Percentiles rank a stretch among this genome's conserved stretches.
phyloP scores from a whole-genome alignment of 2,888 invertebrate species.

The Ophioninae sp. region DNA sequence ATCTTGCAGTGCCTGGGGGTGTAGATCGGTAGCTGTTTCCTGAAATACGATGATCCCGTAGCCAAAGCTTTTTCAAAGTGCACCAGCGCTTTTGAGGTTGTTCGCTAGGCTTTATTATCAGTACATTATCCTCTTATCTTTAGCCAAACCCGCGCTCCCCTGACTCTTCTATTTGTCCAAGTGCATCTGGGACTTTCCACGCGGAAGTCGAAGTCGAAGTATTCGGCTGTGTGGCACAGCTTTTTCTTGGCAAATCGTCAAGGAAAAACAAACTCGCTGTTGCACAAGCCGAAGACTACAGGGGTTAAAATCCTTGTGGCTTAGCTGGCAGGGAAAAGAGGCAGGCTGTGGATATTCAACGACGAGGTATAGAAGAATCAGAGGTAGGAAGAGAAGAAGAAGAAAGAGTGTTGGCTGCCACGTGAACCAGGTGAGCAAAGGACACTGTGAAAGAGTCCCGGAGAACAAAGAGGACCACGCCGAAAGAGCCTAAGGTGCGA shows the following conservation, averaged over 20 bases:
- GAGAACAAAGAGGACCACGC: slow-evolving; percentile 49
- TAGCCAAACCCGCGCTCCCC: slow-evolving; percentile 24
- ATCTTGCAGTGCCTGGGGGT: background rate
- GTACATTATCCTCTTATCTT: slow-evolving; percentile 35
- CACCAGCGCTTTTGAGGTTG: background rate
- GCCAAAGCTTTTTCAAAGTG: slow-evolving; percentile 48
- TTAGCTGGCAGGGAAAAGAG: slow-evolving; percentile 71
- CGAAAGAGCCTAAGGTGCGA: slow-evolving; percentile 52
- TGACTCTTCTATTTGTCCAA: slow-evolving; percentile 1
- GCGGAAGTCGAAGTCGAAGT: background rate
- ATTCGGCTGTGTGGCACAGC: slow-evolving; percentile 5
- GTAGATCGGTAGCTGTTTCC: slow-evolving; percentile 37
- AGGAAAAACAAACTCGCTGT: slow-evolving; percentile 79
- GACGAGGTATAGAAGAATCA: slow-evolving; percentile 47
- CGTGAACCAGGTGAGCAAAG: slow-evolving; percentile 56
- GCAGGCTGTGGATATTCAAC: slow-evolving; percentile 43
- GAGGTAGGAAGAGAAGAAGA: slow-evolving; percentile 51
- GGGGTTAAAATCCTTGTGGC: slow-evolving; percentile 81
- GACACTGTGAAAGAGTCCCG: slow-evolving; percentile 42
- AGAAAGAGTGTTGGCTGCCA: slow-evolving; percentile 55
- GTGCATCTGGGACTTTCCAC: background rate
- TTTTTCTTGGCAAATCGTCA: slow-evolving; percentile 52
- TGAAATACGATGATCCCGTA: slow-evolving; percentile 49
- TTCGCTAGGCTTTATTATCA: slow-evolving; percentile 46
- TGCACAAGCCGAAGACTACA: slow-evolving; percentile 76